Evolutionary conservation across 2,113 vertebrate genomes (phyloP).

Genomic region (Patagioenas fasciata): DNA sequence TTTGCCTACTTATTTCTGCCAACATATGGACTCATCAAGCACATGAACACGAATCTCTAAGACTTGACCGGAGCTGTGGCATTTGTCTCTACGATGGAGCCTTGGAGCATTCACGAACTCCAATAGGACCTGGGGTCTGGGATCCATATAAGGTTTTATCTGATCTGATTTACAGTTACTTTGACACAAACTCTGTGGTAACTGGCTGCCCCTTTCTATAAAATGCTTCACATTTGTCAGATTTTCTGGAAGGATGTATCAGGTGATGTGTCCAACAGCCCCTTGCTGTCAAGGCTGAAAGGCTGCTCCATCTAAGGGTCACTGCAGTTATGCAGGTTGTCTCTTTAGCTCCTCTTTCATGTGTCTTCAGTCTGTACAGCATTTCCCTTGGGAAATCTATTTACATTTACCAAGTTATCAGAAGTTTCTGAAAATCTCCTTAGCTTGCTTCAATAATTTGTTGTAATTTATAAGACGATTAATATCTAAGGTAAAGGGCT

Average conservation of each 20-base stretch:
- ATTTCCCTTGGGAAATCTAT: background rate
- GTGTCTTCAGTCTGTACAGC: background rate
- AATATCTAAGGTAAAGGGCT: background rate
- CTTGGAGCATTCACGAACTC: background rate
- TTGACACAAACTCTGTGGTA: background rate
- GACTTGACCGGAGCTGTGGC: background rate
- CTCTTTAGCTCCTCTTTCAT: background rate
- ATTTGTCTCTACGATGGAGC: background rate
- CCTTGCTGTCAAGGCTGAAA: background rate
- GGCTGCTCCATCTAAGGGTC: background rate
- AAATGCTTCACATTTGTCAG: background rate
- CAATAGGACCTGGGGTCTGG: background rate
- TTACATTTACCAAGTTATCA: background rate
- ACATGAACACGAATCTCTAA: background rate
- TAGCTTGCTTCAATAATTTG: background rate
- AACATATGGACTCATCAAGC: background rate
- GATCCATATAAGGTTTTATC: background rate
- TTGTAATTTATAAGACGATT: background rate
- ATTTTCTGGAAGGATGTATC: background rate
- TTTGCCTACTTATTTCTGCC: background rate
- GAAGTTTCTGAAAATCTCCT: background rate
- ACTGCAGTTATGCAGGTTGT: background rate
- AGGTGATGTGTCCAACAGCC: background rate
- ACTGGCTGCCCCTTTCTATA: background rate
- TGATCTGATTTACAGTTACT: background rate